Conservation (phyloP, 2,797 vertebrate species). For the Nannoperca obscura region DNA sequence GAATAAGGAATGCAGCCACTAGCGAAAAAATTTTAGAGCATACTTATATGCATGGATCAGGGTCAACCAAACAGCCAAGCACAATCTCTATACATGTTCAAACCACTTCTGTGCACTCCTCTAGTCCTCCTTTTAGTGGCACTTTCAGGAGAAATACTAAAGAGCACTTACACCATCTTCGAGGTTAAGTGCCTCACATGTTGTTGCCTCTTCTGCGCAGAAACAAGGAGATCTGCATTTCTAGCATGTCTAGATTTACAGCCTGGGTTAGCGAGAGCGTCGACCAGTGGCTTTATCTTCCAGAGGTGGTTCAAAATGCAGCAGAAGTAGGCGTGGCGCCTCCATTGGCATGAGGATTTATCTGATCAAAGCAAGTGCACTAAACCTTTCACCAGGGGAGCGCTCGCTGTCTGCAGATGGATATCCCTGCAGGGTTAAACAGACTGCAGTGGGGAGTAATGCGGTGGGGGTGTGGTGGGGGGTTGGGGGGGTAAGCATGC, state of each 20-base stretch:
- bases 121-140: conserved; percentile 33
- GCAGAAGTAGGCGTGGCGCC: conserved; percentile 43
- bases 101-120: conserved; percentile 45
- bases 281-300: conserved; percentile 20
- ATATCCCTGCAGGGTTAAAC: conserved; percentile 65
- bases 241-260: conserved; percentile 16
- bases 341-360: conserved; percentile 60
- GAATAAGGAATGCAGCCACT: conserved; percentile 60
- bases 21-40: conserved; percentile 38
- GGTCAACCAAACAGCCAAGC: conserved; percentile 45
- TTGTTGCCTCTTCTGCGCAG: conserved; percentile 41
- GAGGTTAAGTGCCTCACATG: conserved; percentile 55
- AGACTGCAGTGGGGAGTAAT: conserved; percentile 50
- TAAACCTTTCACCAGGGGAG: conserved; percentile 60
- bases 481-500: conserved; percentile 53
- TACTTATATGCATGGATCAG: conserved; percentile 34
- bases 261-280: neutral
- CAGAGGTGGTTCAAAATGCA: conserved; percentile 29
- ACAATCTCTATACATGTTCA: conserved; percentile 36
- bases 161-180: conserved; percentile 60
- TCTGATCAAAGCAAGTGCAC: conserved; percentile 71
- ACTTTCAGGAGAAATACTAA: conserved; percentile 58
- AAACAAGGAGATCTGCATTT: conserved; percentile 38
- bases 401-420: conserved; percentile 51
- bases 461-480: conserved; percentile 5